Evolutionary conservation across 2,888 invertebrate genomes (phyloP).

Genomic region (Pollenia angustigena): DNA sequence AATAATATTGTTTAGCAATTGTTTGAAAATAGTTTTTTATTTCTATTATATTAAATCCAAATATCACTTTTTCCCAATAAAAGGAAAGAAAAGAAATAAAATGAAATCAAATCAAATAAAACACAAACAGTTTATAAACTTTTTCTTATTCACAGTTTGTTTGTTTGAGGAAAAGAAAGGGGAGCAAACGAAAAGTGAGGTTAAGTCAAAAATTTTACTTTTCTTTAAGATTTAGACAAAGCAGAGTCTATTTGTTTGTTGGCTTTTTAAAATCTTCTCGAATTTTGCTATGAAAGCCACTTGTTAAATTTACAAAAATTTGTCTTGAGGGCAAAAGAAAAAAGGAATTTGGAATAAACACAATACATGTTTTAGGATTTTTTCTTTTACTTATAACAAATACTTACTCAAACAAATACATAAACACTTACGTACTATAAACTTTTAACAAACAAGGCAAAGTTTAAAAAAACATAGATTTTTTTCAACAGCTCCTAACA

Average conservation of each 20-base stretch:
- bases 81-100: not conserved
- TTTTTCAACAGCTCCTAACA: not conserved
- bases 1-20: slow-evolving; percentile 11
- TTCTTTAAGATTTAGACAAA: not conserved
- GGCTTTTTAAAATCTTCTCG: slow-evolving; percentile 16
- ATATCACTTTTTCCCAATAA: slow-evolving; percentile 1
- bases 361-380: not conserved
- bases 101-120: not conserved
- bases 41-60: not conserved
- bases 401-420: not conserved
- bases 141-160: no score
- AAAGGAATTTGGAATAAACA: not conserved
- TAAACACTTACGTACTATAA: not conserved
- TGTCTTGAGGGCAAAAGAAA: not conserved
- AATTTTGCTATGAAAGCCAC: slow-evolving; percentile 40
- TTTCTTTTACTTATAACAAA: not conserved
- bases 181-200: no score
- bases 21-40: not conserved
- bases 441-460: not conserved
- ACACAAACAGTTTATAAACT: not conserved
- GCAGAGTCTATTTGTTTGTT: slow-evolving; percentile 14
- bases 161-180: no score
- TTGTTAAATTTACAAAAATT: slow-evolving; percentile 27
- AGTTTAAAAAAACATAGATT: not conserved
- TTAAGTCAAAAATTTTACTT: not conserved